A percentile compares a stretch with the other conserved stretches of the same genome.
Evolutionary conservation across 2,113 vertebrate species (phyloP).

Genomic region (Syngnathus floridae): DNA sequence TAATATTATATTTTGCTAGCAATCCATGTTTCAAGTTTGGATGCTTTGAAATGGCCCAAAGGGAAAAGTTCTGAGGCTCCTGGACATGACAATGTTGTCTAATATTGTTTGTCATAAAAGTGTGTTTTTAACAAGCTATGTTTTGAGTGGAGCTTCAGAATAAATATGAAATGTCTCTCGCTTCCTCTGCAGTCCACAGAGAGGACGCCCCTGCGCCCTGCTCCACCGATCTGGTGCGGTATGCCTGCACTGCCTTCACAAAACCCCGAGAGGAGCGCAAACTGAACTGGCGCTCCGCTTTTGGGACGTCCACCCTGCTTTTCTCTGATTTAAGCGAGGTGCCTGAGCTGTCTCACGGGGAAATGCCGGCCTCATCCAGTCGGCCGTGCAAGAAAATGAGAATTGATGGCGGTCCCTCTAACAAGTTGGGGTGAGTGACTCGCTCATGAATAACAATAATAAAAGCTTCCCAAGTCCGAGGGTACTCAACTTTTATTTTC

Average conservation of each 20-base stretch:
- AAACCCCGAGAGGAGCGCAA: constrained; percentile 78
- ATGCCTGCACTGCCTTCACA: constrained; percentile 79
- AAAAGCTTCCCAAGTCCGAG: constrained; percentile 38
- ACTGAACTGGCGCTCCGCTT: constrained; percentile 82
- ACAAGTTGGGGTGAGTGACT: constrained; percentile 57
- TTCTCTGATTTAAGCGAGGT: constrained; percentile 76
- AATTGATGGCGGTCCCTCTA: constrained; percentile 65
- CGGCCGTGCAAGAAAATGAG: constrained; percentile 83
- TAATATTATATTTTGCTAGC: background rate
- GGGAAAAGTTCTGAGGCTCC: background rate
- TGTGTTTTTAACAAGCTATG: background rate
- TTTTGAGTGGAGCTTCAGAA: constrained; percentile 30
- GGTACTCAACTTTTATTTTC: constrained; percentile 22
- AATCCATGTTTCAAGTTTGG: background rate
- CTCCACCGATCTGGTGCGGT: constrained; percentile 75
- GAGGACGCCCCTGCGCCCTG: constrained; percentile 35
- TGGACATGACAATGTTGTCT: background rate
- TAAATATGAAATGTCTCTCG: constrained; percentile 40
- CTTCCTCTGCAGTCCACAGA: constrained; percentile 60
- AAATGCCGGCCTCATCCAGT: constrained; percentile 64
- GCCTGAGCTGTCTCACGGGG: constrained; percentile 52
- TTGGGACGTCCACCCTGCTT: constrained; percentile 83
- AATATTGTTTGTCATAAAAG: constrained; percentile 1
- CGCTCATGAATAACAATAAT: constrained; percentile 56
- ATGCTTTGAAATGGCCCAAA: background rate